Conservation (phyloP, 2,888 invertebrate genomes). For the Dorcus parallelipipedus region DNA sequence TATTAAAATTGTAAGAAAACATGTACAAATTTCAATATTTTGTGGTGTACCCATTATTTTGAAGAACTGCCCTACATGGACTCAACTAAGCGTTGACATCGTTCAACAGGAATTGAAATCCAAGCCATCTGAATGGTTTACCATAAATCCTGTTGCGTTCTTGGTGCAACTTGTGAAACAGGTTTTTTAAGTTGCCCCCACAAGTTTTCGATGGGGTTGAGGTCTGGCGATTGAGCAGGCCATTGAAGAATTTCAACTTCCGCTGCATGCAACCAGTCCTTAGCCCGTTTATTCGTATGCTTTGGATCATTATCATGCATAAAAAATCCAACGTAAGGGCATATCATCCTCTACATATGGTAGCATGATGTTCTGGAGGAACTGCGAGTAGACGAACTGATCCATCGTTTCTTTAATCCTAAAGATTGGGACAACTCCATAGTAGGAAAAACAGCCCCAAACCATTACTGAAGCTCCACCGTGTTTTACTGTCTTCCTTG, state of each 20-base stretch:
- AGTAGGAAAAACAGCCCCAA: not conserved
- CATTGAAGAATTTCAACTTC: constrained; percentile 1
- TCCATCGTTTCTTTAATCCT: constrained; percentile 4
- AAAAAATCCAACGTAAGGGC: constrained; percentile 4
- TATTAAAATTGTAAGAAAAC: too few relatives aligned
- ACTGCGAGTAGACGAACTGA: not conserved
- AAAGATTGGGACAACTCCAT: not conserved
- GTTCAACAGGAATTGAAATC: too few relatives aligned
- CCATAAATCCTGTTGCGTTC: too few relatives aligned
- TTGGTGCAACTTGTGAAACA: not conserved
- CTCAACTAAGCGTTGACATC: too few relatives aligned
- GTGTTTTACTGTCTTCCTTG: constrained; percentile 5
- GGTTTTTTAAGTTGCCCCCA: not conserved
- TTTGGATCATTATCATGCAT: constrained; percentile 12
- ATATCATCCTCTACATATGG: constrained; percentile 7
- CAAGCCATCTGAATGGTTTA: too few relatives aligned
- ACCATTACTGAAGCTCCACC: constrained; percentile 3
- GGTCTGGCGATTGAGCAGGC: not conserved
- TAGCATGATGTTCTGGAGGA: not conserved
- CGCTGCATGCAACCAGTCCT: constrained; percentile 2
- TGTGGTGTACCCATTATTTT: too few relatives aligned
- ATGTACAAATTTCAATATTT: too few relatives aligned
- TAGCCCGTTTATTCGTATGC: constrained; percentile 5
- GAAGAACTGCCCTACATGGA: too few relatives aligned
- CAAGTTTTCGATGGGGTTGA: constrained; percentile 5